These are phyloP conservation scores for Varanus komodoensis DNA, from an alignment of 2,113 vertebrate species.

Conservation along the genomic window DNA sequence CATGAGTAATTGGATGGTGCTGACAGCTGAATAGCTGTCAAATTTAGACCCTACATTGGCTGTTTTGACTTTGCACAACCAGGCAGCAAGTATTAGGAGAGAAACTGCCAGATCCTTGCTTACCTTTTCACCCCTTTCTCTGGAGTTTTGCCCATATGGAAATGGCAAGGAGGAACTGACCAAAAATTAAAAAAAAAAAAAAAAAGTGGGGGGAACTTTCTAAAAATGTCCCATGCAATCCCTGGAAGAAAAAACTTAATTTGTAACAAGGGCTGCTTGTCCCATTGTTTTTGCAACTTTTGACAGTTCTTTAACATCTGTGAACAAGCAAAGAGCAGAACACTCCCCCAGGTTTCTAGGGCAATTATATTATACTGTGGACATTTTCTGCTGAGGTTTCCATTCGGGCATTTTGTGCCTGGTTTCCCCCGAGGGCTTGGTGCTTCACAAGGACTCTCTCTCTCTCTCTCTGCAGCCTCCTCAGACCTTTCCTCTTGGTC, in stretches of 20 bases:
- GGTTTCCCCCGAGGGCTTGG: conserved; percentile 27
- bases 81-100: conserved; percentile 50
- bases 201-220: too few species aligned
- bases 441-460: conserved; percentile 34
- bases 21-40: conserved; percentile 76
- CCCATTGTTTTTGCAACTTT: conserved; percentile 23
- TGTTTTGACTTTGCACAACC: conserved; percentile 25
- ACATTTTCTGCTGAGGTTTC: not conserved
- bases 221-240: not conserved
- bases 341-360: not conserved
- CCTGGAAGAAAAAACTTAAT: not conserved
- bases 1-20: conserved; percentile 81
- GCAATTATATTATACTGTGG: conserved; percentile 23
- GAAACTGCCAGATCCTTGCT: not conserved
- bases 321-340: accelerated
- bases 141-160: not conserved
- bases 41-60: conserved; percentile 67
- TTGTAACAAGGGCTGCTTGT: conserved; percentile 35
- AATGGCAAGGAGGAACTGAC: not conserved
- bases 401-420: not conserved
- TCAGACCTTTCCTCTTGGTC: conserved; percentile 41
- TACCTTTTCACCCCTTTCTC: conserved; percentile 1
- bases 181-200: too few species aligned
- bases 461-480: conserved; percentile 20
- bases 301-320: conserved; percentile 7